Conservation (phyloP, 2,888 invertebrate species). For the Resseliella maxima region DNA sequence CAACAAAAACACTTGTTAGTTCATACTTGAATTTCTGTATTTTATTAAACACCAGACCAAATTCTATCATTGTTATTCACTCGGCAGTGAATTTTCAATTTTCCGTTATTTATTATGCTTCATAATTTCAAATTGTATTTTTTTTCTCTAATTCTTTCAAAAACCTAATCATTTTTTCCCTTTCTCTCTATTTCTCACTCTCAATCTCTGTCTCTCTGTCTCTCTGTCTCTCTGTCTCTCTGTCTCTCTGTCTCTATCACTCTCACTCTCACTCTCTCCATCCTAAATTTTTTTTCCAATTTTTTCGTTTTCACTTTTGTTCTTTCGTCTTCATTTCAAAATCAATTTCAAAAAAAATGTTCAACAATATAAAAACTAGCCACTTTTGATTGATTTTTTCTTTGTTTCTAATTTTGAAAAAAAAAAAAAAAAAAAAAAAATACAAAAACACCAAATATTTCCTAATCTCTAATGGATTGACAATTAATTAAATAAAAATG, state of each 20-base stretch:
- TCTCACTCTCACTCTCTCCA: no score
- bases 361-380: no score
- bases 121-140: conserved; percentile 3
- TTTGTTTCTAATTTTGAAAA: neutral
- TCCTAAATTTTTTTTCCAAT: no score
- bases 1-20: conserved; percentile 20
- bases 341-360: no score
- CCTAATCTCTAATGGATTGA: conserved; percentile 21
- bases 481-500: conserved; percentile 46
- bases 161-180: neutral
- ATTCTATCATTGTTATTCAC: neutral
- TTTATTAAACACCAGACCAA: neutral
- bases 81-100: neutral
- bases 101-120: neutral
- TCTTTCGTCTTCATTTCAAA: no score
- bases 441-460: neutral
- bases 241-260: no score
- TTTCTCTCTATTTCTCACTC: no score
- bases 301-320: no score
- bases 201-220: no score
- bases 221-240: no score
- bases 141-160: neutral
- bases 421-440: neutral
- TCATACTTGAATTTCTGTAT: neutral
- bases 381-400: neutral